phyloP scores from a whole-genome alignment of 2,113 vertebrate genomes.

The Ceyx margarethae region DNA sequence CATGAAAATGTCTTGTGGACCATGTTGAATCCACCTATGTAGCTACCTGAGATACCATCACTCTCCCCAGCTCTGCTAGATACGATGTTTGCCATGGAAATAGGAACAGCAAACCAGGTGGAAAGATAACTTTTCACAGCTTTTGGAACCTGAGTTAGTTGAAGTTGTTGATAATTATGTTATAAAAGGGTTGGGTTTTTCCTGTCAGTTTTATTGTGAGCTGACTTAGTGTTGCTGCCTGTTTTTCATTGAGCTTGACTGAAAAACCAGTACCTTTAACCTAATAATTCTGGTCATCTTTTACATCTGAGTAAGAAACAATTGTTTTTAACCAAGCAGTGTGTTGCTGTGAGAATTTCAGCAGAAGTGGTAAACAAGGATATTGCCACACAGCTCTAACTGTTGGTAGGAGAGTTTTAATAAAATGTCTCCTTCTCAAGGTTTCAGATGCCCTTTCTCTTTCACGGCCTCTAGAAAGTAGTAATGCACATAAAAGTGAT shows the following conservation, averaged over 20 bases:
- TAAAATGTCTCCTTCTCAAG: not conserved
- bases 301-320: not conserved
- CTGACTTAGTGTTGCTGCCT: not conserved
- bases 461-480: not conserved
- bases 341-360: not conserved
- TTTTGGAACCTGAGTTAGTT: not conserved
- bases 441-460: not conserved
- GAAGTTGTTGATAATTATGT: not conserved
- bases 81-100: constrained; percentile 25
- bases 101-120: not conserved
- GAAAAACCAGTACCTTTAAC: not conserved
- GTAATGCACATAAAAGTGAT: not conserved
- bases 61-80: not conserved
- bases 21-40: not conserved
- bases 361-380: not conserved
- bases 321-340: not conserved
- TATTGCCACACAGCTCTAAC: not conserved
- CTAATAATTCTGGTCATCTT: not conserved
- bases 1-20: not conserved
- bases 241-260: not conserved
- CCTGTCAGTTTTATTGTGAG: not conserved
- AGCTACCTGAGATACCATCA: not conserved
- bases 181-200: not conserved
- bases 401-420: not conserved
- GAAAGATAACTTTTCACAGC: not conserved